A percentile compares a stretch with the other conserved stretches of the same genome.
Conservation (phyloP, 2,113 vertebrate genomes). For the Ascaphus truei region DNA sequence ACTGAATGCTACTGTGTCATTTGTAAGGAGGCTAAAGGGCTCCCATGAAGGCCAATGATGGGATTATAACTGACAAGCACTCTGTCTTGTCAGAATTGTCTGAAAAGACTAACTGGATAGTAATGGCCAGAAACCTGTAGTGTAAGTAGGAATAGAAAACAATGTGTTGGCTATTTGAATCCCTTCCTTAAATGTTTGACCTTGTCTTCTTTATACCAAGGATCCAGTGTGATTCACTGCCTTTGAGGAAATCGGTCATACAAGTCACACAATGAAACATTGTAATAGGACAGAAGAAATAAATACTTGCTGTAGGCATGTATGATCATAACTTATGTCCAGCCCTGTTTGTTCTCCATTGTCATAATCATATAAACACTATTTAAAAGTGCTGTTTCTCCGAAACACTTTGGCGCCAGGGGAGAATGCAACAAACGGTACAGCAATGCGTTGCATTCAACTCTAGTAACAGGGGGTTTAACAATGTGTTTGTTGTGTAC, state of each 20-base stretch:
- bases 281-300: too few species aligned
- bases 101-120: slow-evolving; percentile 43
- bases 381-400: too few species aligned
- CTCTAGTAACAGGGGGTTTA: too few species aligned
- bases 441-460: too few species aligned
- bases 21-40: slow-evolving; percentile 24
- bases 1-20: slow-evolving; percentile 15
- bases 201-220: slow-evolving; percentile 40
- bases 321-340: too few species aligned
- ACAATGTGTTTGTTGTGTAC: not conserved
- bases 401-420: too few species aligned
- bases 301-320: too few species aligned
- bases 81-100: slow-evolving; percentile 39
- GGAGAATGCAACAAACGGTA: too few species aligned
- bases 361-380: too few species aligned
- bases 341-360: too few species aligned
- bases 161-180: not conserved
- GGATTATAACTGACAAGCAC: slow-evolving; percentile 22
- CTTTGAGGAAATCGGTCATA: slow-evolving; percentile 33
- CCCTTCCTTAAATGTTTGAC: slow-evolving; percentile 35
- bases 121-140: slow-evolving; percentile 33
- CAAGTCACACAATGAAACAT: too few species aligned
- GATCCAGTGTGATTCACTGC: not conserved
- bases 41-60: slow-evolving; percentile 31
- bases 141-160: slow-evolving; percentile 40